These are phyloP conservation scores for Panagrolaimus sp. DNA, from an alignment of 1,140 invertebrate genomes.

Conservation along the genomic window DNA sequence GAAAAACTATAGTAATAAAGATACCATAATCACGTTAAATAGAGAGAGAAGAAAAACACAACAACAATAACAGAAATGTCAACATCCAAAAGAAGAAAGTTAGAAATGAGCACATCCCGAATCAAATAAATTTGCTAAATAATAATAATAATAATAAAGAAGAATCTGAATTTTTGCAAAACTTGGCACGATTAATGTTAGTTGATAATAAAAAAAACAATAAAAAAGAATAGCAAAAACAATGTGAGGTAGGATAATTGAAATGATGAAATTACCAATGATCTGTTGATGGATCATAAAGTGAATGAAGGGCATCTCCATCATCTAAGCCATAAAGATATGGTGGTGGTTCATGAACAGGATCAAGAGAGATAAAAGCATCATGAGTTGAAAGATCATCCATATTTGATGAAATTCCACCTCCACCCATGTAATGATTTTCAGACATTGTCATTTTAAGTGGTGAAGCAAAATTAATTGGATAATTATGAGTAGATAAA, in stretches of 20 bases:
- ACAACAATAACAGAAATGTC: background rate
- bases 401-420: background rate
- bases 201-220: background rate
- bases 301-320: conserved; percentile 23
- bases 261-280: background rate
- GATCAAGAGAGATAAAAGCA: conserved; percentile 28
- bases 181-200: background rate
- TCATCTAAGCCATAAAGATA: conserved; percentile 24
- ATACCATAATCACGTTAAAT: background rate
- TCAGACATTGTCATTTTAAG: conserved; percentile 32
- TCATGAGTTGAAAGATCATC: conserved; percentile 18
- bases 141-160: background rate
- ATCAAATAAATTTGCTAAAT: background rate
- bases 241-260: background rate
- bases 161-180: background rate
- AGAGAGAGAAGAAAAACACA: background rate
- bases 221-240: background rate
- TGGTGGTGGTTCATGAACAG: conserved; percentile 24
- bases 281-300: conserved; percentile 19
- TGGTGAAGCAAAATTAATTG: conserved; percentile 21
- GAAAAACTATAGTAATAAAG: conserved; percentile 5
- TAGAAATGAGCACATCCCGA: background rate
- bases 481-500: conserved; percentile 17
- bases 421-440: background rate
- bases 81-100: background rate